Evolutionary conservation across 1,140 invertebrate genomes (phyloP).

Genomic region (Drosophila lowei): DNA sequence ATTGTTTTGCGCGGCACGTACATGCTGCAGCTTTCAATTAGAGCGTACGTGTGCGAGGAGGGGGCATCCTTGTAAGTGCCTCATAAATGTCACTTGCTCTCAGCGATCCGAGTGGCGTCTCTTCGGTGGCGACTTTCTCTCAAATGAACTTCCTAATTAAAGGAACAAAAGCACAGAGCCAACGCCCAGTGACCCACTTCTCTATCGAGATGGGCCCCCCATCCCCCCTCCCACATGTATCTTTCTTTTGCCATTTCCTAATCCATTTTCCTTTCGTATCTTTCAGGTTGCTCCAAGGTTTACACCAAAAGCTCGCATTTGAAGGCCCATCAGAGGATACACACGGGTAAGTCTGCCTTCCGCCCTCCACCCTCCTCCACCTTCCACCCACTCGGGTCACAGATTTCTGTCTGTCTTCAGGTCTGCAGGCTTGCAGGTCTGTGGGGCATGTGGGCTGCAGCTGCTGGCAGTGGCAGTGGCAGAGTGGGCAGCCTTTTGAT

Average conservation of each 20-base stretch:
- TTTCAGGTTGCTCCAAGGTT: constrained; percentile 97
- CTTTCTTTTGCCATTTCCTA: not conserved
- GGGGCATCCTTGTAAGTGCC: constrained; percentile 74
- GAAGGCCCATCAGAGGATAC: constrained; percentile 98
- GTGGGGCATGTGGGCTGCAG: constrained; percentile 51
- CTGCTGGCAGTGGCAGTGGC: constrained; percentile 41
- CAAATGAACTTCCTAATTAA: constrained; percentile 72
- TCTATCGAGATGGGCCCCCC: constrained; percentile 1
- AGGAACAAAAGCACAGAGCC: constrained; percentile 17
- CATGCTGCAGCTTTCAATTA: constrained; percentile 63
- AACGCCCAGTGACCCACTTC: constrained; percentile 68
- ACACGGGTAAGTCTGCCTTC: constrained; percentile 93
- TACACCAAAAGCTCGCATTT: constrained; percentile 99
- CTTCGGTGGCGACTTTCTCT: no score
- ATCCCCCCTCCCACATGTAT: not conserved
- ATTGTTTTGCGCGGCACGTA: constrained; percentile 60
- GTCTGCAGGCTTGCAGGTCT: constrained; percentile 27
- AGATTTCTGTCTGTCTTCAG: constrained; percentile 11
- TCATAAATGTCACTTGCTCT: constrained; percentile 72
- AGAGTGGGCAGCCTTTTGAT: constrained; percentile 69
- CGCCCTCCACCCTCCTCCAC: constrained; percentile 22
- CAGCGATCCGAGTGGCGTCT: not conserved
- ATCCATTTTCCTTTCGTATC: constrained; percentile 33
- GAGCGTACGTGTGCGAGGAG: constrained; percentile 56
- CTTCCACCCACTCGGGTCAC: constrained; percentile 31